A percentile compares a stretch with the other conserved stretches of the same genome.
Evolutionary conservation across 1,140 invertebrate genomes (phyloP).

Genomic region (Lepidotrigona ventralis): DNA sequence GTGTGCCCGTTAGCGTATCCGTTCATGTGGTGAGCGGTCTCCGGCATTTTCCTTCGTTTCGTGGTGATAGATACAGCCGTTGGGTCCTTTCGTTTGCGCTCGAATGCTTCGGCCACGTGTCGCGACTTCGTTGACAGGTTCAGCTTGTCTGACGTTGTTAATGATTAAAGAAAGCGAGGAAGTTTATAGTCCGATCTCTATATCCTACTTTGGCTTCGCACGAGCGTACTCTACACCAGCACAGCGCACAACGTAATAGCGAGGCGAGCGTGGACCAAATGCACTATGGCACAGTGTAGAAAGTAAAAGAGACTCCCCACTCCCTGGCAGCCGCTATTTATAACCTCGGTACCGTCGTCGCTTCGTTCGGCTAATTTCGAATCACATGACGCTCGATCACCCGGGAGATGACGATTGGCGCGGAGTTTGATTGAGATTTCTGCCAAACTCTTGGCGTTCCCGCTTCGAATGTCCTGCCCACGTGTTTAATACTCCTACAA

Average conservation of each 20-base stretch:
- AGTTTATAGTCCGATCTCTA: not conserved
- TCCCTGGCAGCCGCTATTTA: slow-evolving; percentile 68
- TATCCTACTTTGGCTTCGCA: slow-evolving; percentile 32
- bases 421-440: slow-evolving; percentile 48
- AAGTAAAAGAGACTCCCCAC: slow-evolving; percentile 75
- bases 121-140: not conserved
- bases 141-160: not conserved
- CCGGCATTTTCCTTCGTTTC: slow-evolving; percentile 83
- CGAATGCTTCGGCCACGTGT: slow-evolving; percentile 5
- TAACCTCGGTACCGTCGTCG: slow-evolving; percentile 69
- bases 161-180: not conserved
- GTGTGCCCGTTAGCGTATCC: slow-evolving; percentile 88
- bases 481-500: slow-evolving; percentile 15
- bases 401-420: slow-evolving; percentile 45
- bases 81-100: not conserved
- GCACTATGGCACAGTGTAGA: slow-evolving; percentile 66
- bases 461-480: not conserved
- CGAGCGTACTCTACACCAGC: slow-evolving; percentile 40
- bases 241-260: slow-evolving; percentile 64
- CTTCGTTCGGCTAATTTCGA: slow-evolving; percentile 49
- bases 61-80: slow-evolving; percentile 50
- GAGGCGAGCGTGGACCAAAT: slow-evolving; percentile 49
- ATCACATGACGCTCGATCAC: slow-evolving; percentile 60
- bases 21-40: slow-evolving; percentile 86
- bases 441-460: not conserved